Evolutionary conservation across 2,113 vertebrate species (phyloP).

Genomic region (Eurystomus gularis): DNA sequence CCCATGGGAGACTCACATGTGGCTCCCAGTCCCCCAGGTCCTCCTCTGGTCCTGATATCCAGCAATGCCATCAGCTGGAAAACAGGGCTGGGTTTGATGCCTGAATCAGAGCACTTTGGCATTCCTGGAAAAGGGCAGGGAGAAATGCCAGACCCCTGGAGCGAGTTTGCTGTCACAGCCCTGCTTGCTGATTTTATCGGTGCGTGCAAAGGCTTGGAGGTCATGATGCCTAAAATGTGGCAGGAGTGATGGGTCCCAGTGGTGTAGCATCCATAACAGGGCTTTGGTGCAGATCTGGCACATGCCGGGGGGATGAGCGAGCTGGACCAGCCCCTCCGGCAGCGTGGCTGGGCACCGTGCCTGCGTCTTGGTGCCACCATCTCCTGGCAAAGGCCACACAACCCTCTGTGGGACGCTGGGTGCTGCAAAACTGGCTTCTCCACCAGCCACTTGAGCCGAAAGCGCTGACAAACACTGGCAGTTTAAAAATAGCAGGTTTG

Average conservation of each 20-base stretch:
- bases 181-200: background rate
- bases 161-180: background rate
- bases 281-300: background rate
- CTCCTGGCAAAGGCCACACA: background rate
- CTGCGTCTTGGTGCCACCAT: background rate
- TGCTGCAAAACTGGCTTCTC: background rate
- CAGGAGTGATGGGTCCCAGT: background rate
- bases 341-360: rapidly evolving
- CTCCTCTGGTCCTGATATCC: background rate
- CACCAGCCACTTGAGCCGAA: background rate
- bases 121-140: background rate
- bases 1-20: background rate
- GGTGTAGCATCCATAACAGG: rapidly evolving
- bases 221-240: background rate
- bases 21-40: background rate
- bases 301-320: rapidly evolving
- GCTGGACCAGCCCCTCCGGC: background rate
- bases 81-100: background rate
- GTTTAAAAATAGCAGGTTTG: conserved; percentile 48
- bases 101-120: background rate
- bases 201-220: background rate
- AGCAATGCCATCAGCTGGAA: background rate
- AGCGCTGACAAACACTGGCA: conserved; percentile 6
- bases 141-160: background rate
- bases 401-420: background rate